These are phyloP conservation scores for Ornithoptera alexandrae DNA, from an alignment of 2,888 invertebrate genomes.

Conservation along the genomic window DNA sequence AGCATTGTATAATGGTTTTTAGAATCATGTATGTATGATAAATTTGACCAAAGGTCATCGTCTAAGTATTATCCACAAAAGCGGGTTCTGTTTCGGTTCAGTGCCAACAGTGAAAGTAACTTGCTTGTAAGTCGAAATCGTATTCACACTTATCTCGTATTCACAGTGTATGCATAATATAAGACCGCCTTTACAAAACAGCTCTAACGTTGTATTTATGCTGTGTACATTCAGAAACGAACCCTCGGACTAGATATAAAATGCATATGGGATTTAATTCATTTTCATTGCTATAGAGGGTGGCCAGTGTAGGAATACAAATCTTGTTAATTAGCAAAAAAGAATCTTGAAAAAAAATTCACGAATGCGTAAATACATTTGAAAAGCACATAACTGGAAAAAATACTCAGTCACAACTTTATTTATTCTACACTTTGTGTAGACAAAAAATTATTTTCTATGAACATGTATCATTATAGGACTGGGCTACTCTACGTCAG, in stretches of 20 bases:
- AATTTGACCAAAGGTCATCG: neutral
- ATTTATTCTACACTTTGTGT: neutral
- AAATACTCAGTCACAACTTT: neutral
- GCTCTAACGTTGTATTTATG: constrained; percentile 21
- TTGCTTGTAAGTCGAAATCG: constrained; percentile 24
- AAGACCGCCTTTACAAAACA: constrained; percentile 27
- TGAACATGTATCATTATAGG: neutral
- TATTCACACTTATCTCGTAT: constrained; percentile 30
- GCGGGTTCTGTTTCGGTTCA: constrained; percentile 11
- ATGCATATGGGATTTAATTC: constrained; percentile 16
- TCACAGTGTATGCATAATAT: constrained; percentile 29
- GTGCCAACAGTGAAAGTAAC: constrained; percentile 26
- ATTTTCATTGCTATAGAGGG: constrained; percentile 9
- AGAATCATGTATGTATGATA: neutral
- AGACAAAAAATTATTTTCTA: neutral
- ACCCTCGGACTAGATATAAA: constrained; percentile 22
- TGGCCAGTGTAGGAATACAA: constrained; percentile 1
- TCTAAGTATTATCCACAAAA: neutral
- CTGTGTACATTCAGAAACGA: constrained; percentile 17
- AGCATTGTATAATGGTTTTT: neutral
- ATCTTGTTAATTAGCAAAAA: constrained; percentile 12
- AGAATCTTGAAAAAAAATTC: neutral
- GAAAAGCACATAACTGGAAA: neutral
- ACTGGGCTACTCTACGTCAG: neutral
- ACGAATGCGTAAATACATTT: neutral